A percentile compares a stretch with the other conserved stretches of the same genome.
Evolutionary conservation across 2,888 invertebrate genomes (phyloP).

Genomic region (Drosophila prostipennis): DNA sequence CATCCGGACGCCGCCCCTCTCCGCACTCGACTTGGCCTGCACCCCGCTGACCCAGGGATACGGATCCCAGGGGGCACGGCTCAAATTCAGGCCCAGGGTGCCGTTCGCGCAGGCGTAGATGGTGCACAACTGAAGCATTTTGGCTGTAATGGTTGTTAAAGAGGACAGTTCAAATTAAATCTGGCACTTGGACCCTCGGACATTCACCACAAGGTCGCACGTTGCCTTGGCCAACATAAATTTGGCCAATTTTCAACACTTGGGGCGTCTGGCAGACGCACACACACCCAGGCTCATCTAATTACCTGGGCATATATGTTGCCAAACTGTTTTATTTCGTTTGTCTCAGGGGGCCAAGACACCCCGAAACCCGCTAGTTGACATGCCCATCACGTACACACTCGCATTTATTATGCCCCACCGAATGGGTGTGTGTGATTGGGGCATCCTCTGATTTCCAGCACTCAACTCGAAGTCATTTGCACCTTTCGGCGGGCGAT

Average conservation of each 20-base stretch:
- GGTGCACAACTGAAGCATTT: conserved; percentile 82
- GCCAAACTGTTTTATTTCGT: conserved; percentile 53
- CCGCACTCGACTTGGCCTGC: conserved; percentile 87
- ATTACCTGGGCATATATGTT: conserved; percentile 44
- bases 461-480: conserved; percentile 43
- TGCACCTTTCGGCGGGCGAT: conserved; percentile 55
- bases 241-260: conserved; percentile 66
- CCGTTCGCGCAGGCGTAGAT: conserved; percentile 85
- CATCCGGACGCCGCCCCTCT: conserved; percentile 87
- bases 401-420: conserved; percentile 31
- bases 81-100: conserved; percentile 89
- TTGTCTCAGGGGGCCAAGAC: conserved; percentile 50
- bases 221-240: conserved; percentile 51
- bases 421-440: conserved; percentile 43
- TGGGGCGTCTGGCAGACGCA: conserved; percentile 44
- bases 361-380: conserved; percentile 22
- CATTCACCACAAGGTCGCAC: conserved; percentile 55
- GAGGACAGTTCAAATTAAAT: conserved; percentile 8
- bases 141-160: conserved; percentile 39
- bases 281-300: conserved; percentile 31
- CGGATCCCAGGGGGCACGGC: conserved; percentile 91
- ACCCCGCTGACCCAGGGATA: conserved; percentile 91
- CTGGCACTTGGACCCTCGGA: neutral
- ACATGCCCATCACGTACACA: conserved; percentile 62
- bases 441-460: conserved; percentile 34